Conservation (phyloP, 2,113 vertebrate genomes). For the Melanocharis versteri region DNA sequence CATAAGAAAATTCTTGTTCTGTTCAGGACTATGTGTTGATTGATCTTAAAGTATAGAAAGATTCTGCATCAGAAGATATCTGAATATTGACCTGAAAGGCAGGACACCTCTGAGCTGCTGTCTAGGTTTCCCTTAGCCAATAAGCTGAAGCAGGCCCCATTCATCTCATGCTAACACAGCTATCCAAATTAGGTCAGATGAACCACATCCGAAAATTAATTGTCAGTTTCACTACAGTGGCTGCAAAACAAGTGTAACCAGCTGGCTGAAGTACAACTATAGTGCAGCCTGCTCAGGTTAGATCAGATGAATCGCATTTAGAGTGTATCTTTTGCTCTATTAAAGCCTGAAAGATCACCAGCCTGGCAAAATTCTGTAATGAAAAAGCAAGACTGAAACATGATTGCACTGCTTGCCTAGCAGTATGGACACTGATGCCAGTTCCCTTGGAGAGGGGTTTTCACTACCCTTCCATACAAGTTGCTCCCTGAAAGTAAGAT, state of each 20-base stretch:
- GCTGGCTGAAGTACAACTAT: not conserved
- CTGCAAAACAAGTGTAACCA: not conserved
- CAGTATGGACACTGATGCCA: not conserved
- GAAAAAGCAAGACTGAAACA: not conserved
- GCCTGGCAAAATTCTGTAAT: not conserved
- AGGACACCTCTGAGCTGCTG: not conserved
- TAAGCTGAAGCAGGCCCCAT: not conserved
- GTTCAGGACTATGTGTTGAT: not conserved
- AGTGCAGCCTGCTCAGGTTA: not conserved
- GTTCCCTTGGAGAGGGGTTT: not conserved
- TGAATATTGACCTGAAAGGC: not conserved
- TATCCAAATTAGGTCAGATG: not conserved
- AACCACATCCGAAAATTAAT: not conserved
- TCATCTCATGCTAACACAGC: not conserved
- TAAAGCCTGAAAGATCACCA: conserved; percentile 31
- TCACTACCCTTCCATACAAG: not conserved
- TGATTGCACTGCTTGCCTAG: not conserved
- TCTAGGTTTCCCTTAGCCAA: not conserved
- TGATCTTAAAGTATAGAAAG: not conserved
- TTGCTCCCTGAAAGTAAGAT: not conserved
- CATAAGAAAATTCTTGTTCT: not conserved
- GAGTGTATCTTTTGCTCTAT: not conserved
- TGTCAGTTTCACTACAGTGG: not conserved
- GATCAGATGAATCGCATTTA: not conserved
- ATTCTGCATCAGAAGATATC: not conserved